Base-by-base conservation (phyloP, 1,140 invertebrate species). In the Meloidogyne chitwoodi region DNA sequence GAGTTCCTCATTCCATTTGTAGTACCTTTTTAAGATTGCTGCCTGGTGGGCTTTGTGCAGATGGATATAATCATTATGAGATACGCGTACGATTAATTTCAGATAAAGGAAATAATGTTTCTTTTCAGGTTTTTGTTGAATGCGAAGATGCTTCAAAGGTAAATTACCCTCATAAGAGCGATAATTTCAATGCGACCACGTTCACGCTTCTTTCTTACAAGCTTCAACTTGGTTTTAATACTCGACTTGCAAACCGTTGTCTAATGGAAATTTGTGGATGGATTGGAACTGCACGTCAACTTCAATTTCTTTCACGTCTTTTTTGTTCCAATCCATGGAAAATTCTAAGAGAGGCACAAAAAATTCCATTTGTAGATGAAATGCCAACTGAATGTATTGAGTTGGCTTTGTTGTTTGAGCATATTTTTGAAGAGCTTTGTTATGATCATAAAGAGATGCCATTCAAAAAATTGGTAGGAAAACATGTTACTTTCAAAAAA, bases 301-400 rank as follows among this genome's bases (percentile, higher is more conserved):
- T 65, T 22, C 24, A 64, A 38, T 56, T 73, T 31, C 16, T 73
- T 29, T 73, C 71, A 24, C 26, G 56, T 26, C 56, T 63, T 41
- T 41, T 73, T n/a, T 38, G 71, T 31, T 63, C 41, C 12, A 73
- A 73, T 31, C 71, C 71, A 19, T 73, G 71, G 71, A 27, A 38
- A 27, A 63, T 73, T 26, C 22, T 56, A 2, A 34, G 16, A 2
- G 26, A 27, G 14, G 71, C 71, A 16, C 38, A 61, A n/a, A 61
- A 63, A 56, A 73, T 73, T n/a, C 71, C 71, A 16, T 73, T 61
- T 19, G n/a, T 73, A 26, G 64, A 73, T 63, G 71, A 73, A 24
- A 3, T 73, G 24, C 56, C 71, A 16, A 31, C 29, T 14, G 56
- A 64, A 26, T 64, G 56, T 22, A 64, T 73, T 29, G 71, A 73